Evolutionary conservation across 35 echinoderm and acorn worm genomes (phyloP), one percentile per base, ranked within the genome.

Genomic region (Apostichopus californicus): DNA sequence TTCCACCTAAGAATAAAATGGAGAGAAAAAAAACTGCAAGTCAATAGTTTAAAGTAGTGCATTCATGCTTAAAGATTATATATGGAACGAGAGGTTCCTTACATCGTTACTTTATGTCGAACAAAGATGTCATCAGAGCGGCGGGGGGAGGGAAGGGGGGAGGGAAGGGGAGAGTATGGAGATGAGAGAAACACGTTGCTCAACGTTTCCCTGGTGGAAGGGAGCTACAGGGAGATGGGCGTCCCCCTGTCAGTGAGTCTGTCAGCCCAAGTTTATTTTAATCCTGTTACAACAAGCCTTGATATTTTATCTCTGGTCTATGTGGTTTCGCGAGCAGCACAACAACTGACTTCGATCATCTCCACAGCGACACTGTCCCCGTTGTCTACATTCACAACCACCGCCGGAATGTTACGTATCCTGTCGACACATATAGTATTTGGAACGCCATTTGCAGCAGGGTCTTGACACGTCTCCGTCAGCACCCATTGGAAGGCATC

Each of bases 361-460:
- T 68, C 64, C 1, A 68, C 64, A 68, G 64, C 64, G 11, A 68
- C 18, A 68, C 64, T 68, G 11, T 68, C 11, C 52, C 26, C 26
- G 55, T 83, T 17, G 25, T 83, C 80, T 9, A 83, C 10, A n/a
- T 83, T 83, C 55, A 83, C 5, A 4, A 56, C 80, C n/a, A 83
- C 25, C 6, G 80, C 80, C 55, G 28, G 10, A 17, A 56, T n/a
- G 6, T 46, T 55, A 6, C 80, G 80, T 53, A 17, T 14, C 17
- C 46, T 83, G 80, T 56, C 80, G 22, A 83, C 80, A 55, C 80
- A 83, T 1, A 83, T 83, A n/a, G 80, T 83, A 13, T 83, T 55
- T 56, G 11, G 34, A 14, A 83, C 46, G 64, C 64, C 64, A 11
- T 56, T 56, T 83, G 26, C 80, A n/a, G 15, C 11, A 9, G 5